Percentiles rank a stretch among this genome's conserved stretches.
Evolutionary conservation across 2,888 invertebrate genomes (phyloP).

Genomic region (Drosophila kambysellisi): DNA sequence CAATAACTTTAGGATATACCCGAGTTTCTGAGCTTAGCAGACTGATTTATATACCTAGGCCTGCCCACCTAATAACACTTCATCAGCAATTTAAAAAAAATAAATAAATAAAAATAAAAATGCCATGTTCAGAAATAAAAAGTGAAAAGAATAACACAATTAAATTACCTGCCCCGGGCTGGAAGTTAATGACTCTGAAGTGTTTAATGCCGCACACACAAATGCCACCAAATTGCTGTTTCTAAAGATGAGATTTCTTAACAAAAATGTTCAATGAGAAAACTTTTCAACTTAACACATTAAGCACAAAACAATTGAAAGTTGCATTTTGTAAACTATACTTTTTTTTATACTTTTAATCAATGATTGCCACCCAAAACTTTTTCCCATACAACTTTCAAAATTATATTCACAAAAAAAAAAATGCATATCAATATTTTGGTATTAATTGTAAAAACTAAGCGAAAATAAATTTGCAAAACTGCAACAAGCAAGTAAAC

Average conservation of each 20-base stretch:
- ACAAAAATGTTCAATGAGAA: neutral
- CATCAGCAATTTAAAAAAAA: neutral
- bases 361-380: neutral
- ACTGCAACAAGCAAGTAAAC: neutral
- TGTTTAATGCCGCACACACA: neutral
- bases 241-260: neutral
- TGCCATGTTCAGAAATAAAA: neutral
- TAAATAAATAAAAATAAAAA: neutral
- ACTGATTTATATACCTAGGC: conserved; percentile 5
- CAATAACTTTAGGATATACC: conserved; percentile 6
- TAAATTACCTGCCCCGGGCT: neutral
- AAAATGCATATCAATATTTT: neutral
- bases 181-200: neutral
- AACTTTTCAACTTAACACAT: conserved; percentile 7
- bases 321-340: conserved; percentile 1
- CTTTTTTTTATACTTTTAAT: neutral
- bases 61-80: neutral
- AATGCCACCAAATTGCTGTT: neutral
- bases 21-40: neutral
- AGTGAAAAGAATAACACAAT: neutral
- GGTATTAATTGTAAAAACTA: neutral
- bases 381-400: neutral
- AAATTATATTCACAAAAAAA: neutral
- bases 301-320: conserved; percentile 7
- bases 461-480: neutral